Conservation (phyloP, 2,797 vertebrate species). For the Coregonus ussuriensis region DNA sequence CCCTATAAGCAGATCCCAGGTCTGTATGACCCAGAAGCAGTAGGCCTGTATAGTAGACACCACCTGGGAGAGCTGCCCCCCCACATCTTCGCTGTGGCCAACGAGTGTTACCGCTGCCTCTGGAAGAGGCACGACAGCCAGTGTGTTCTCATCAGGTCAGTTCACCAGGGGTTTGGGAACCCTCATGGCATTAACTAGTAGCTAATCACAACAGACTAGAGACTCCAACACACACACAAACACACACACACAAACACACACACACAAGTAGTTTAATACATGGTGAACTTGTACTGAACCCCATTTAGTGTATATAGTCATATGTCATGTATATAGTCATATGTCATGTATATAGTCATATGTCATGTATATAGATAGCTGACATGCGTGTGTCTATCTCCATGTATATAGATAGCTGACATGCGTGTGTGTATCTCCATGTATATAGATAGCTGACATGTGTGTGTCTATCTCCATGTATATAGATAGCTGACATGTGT, state of each 20-base stretch:
- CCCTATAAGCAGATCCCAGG: constrained; percentile 86
- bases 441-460: background rate
- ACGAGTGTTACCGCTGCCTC: constrained; percentile 92
- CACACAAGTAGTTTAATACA: no score
- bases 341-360: no score
- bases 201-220: no score
- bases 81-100: constrained; percentile 90
- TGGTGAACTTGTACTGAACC: no score
- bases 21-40: constrained; percentile 79
- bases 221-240: no score
- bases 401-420: constrained; percentile 38
- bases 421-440: constrained; percentile 47
- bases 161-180: no score
- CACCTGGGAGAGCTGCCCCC: constrained; percentile 91
- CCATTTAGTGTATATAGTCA: no score
- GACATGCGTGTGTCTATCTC: constrained; percentile 15
- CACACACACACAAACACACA: no score
- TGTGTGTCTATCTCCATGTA: constrained; percentile 46
- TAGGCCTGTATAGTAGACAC: constrained; percentile 85
- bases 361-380: no score
- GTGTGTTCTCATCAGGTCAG: constrained; percentile 91
- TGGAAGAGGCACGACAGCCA: constrained; percentile 94
- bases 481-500: background rate
- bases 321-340: no score
- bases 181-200: background rate